Percentiles rank a stretch among this genome's conserved stretches.
phyloP scores from a whole-genome alignment of 2,888 invertebrate species.

The Drosophila pseudotalamancana region DNA sequence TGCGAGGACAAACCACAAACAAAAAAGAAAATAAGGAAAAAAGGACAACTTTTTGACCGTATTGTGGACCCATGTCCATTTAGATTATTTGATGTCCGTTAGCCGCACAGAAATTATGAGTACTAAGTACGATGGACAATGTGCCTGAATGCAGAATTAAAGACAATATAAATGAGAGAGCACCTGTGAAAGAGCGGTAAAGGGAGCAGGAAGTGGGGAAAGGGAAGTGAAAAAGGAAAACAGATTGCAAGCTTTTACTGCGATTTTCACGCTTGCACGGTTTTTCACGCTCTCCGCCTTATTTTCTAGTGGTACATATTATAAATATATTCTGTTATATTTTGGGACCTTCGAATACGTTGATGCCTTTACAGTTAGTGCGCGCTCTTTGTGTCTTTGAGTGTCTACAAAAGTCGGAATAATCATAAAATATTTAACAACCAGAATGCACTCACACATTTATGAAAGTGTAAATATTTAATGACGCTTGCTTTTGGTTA shows the following conservation, averaged over 20 bases:
- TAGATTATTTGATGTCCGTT: constrained; percentile 27
- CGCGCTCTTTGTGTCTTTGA: constrained; percentile 46
- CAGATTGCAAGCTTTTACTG: constrained; percentile 35
- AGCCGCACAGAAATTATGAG: constrained; percentile 30
- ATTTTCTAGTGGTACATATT: constrained; percentile 3
- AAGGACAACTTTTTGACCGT: constrained; percentile 10
- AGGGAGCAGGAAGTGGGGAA: too few relatives aligned
- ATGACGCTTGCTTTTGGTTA: constrained; percentile 58
- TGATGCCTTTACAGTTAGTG: constrained; percentile 5
- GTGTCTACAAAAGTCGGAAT: constrained; percentile 57
- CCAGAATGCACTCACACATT: constrained; percentile 77
- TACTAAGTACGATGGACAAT: not conserved
- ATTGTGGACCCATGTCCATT: constrained; percentile 25
- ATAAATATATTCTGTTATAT: not conserved
- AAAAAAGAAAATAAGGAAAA: not conserved
- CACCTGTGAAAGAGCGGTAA: constrained; percentile 11
- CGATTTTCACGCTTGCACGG: constrained; percentile 69
- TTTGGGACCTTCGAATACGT: constrained; percentile 11
- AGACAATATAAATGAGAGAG: constrained; percentile 16
- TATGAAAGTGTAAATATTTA: constrained; percentile 80
- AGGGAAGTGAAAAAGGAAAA: constrained; percentile 14
- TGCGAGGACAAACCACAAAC: not conserved
- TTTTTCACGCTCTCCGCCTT: constrained; percentile 28
- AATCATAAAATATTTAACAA: constrained; percentile 71
- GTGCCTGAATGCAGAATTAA: constrained; percentile 18